These are phyloP conservation scores for Eupithecia inturbata DNA, from an alignment of 2,888 invertebrate genomes.

Conservation along the genomic window DNA sequence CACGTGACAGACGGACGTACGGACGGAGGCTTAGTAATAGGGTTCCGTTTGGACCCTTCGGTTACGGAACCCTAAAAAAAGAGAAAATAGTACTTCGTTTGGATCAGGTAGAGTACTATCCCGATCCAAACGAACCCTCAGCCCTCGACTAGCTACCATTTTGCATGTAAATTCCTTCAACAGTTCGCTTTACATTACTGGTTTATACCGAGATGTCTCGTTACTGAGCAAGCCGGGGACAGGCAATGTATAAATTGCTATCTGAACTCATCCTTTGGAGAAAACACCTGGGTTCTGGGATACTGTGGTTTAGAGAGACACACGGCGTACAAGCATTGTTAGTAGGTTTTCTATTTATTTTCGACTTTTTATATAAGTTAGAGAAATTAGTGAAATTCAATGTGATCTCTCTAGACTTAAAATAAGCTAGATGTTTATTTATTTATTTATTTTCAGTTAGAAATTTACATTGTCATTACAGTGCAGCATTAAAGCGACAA, in stretches of 20 bases:
- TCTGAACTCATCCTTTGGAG: slow-evolving; percentile 31
- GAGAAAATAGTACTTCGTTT: too few species aligned
- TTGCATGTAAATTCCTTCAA: slow-evolving; percentile 54
- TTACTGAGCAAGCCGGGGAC: slow-evolving; percentile 38
- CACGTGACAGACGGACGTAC: too few species aligned
- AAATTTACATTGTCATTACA: too few species aligned
- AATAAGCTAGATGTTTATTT: too few species aligned
- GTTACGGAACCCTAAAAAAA: too few species aligned
- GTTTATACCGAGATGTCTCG: slow-evolving; percentile 38
- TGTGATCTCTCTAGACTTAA: too few species aligned
- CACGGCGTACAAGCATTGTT: slow-evolving; percentile 8
- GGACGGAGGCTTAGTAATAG: too few species aligned
- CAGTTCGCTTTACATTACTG: slow-evolving; percentile 47
- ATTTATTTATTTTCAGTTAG: too few species aligned
- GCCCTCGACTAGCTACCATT: slow-evolving; percentile 43
- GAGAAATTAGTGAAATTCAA: too few species aligned
- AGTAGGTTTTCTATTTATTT: background rate
- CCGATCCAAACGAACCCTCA: slow-evolving; percentile 9
- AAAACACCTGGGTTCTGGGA: slow-evolving; percentile 31
- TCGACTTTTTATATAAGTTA: background rate
- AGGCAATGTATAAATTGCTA: slow-evolving; percentile 45
- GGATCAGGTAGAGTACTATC: too few species aligned
- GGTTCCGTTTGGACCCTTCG: too few species aligned
- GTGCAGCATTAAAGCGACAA: too few species aligned
- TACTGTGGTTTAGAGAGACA: slow-evolving; percentile 26